Conservation (phyloP, 1,140 invertebrate genomes). For the Drosophila nigrodunni region DNA sequence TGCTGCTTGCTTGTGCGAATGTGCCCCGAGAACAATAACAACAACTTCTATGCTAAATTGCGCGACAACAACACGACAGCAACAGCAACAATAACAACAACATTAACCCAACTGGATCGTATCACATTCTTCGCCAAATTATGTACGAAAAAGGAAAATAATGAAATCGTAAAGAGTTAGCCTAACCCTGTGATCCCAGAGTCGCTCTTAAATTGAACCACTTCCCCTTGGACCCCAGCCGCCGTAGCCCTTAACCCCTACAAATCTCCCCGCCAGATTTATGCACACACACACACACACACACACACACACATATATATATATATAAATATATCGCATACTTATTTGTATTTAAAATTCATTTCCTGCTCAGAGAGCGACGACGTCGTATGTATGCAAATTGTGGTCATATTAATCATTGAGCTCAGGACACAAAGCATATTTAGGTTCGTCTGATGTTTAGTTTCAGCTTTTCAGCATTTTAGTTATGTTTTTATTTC, state of each 20-base stretch:
- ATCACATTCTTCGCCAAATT: constrained; percentile 73
- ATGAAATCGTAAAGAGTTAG: constrained; percentile 81
- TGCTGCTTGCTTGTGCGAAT: constrained; percentile 36
- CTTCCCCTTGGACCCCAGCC: constrained; percentile 2
- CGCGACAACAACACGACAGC: constrained; percentile 48
- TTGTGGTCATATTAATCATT: constrained; percentile 76
- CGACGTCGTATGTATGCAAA: constrained; percentile 73
- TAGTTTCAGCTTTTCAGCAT: constrained; percentile 11
- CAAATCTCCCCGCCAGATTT: constrained; percentile 13
- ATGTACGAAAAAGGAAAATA: constrained; percentile 77
- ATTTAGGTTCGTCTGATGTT: constrained; percentile 27
- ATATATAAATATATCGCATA: not conserved
- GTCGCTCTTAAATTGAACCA: constrained; percentile 28
- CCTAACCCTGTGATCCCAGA: constrained; percentile 30
- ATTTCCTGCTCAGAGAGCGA: constrained; percentile 45
- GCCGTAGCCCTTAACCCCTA: not conserved
- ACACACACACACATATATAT: not conserved
- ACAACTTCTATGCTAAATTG: constrained; percentile 63
- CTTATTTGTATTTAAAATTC: constrained; percentile 75
- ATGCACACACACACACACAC: constrained; percentile 8
- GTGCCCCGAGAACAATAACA: constrained; percentile 48
- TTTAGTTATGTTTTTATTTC: not conserved
- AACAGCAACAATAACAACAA: not conserved
- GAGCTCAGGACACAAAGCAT: constrained; percentile 32
- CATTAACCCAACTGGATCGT: constrained; percentile 38